Evolutionary conservation across 2,888 invertebrate genomes (phyloP).

Genomic region (Cosmorhoe ocellata): DNA sequence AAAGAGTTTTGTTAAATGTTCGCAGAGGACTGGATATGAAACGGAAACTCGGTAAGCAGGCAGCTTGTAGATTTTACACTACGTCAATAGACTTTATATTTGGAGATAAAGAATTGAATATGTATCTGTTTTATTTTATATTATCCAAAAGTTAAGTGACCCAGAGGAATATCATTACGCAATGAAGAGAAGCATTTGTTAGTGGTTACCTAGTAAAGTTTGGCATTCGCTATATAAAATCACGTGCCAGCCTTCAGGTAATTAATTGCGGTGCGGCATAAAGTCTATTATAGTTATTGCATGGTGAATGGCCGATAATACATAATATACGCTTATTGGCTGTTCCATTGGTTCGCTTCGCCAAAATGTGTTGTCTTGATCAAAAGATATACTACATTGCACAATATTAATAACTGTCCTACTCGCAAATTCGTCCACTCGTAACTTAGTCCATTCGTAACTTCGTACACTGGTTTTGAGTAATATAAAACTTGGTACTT

Average conservation of each 20-base stretch:
- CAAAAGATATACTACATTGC: not conserved
- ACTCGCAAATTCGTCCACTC: too few species aligned
- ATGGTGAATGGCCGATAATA: constrained; percentile 2
- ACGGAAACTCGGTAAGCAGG: constrained; percentile 38
- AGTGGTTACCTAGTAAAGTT: not conserved
- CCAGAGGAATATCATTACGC: not conserved
- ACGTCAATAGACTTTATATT: constrained; percentile 34
- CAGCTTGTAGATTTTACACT: constrained; percentile 26
- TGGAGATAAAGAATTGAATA: constrained; percentile 1
- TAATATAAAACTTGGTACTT: too few species aligned
- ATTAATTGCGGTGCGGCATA: not conserved
- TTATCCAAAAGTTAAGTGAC: too few species aligned
- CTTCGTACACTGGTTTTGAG: too few species aligned
- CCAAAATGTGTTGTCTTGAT: constrained; percentile 1
- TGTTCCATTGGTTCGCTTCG: not conserved
- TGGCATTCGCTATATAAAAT: not conserved
- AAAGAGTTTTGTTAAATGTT: constrained; percentile 41
- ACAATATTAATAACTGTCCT: too few species aligned
- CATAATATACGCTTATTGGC: constrained; percentile 2
- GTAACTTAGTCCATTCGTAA: too few species aligned
- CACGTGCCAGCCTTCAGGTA: not conserved
- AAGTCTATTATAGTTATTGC: too few species aligned
- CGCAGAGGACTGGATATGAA: constrained; percentile 43
- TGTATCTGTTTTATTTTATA: too few species aligned
- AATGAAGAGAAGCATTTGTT: not conserved